Base-by-base conservation (phyloP, 2,888 invertebrate species). In the Drosophila pullipes region DNA sequence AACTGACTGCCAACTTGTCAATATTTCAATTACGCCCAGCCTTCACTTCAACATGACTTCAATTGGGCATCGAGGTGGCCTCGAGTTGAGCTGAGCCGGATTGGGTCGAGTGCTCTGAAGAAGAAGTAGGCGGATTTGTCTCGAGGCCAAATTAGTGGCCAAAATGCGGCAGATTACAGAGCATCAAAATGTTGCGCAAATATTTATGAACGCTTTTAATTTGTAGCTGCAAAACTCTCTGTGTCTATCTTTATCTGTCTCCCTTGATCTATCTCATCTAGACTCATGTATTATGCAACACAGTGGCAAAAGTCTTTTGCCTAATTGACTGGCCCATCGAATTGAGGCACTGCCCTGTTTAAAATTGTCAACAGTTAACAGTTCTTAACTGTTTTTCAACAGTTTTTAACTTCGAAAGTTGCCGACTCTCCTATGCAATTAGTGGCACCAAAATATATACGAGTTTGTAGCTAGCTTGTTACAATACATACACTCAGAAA, bases 141-240 rank as follows among this genome's bases (percentile, higher is more conserved):
- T 86, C 67, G 54, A 69, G 89, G 87, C 89, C 50, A 81, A 86
- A 86, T 86, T 86, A 90, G 90, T 90, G 90, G 89, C 84, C 82
- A 73, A 69, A 83, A 79, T 86, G 86, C 50, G 89, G 89, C 74
- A 90, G 90, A 86, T 86, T 90, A 86, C 84, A 90, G 90, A 75
- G 76, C 89, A 63, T 53, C 60, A 61, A 71, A 81, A 90, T 78
- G 73, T 82, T 78, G 65, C 74, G 86, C 74, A 90, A 86, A 90
- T 90, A 86, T 90, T 86, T 90, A 86, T 86, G 77, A 83, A 69
- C 59, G 69, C 75, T 82, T 81, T 82, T 82, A 82, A 82, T 82
- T 82, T 83, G 69, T 55, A 69, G 60, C 61, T 39, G 39, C 30
- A 25, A 28, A 25, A 16, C 25, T 25, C 35, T 18, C 13, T 11